phyloP scores from a whole-genome alignment of 2,113 vertebrate species.

The Peromyscus maniculatus region DNA sequence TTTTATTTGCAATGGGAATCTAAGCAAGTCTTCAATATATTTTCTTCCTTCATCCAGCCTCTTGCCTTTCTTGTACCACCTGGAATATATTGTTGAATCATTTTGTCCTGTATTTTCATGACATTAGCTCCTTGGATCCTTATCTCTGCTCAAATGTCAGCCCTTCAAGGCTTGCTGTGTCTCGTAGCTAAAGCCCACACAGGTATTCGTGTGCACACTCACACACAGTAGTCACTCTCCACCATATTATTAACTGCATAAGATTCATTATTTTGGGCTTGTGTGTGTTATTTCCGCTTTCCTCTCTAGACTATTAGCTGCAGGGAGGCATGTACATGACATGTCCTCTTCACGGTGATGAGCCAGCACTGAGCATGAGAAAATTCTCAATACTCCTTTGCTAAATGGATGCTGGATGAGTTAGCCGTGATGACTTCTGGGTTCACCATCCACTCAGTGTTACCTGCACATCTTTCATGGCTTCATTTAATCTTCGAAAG shows the following conservation, averaged over 20 bases:
- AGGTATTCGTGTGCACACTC: accelerated
- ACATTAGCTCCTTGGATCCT: neutral
- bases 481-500: neutral
- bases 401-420: neutral
- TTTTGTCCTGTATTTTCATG: neutral
- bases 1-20: neutral
- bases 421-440: neutral
- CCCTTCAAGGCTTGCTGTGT: neutral
- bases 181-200: neutral
- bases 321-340: neutral
- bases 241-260: neutral
- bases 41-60: neutral
- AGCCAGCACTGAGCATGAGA: neutral
- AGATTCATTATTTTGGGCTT: neutral
- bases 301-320: neutral
- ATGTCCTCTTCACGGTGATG: neutral
- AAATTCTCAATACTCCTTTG: neutral
- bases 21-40: neutral
- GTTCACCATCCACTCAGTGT: neutral
- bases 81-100: neutral
- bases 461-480: neutral
- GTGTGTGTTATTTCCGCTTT: neutral
- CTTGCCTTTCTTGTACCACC: neutral
- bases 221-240: neutral
- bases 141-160: neutral